Percentiles rank a stretch among this genome's conserved stretches.
These are phyloP conservation scores for Hemicordylus capensis DNA, from an alignment of 2,113 vertebrate genomes.

Conservation along the genomic window DNA sequence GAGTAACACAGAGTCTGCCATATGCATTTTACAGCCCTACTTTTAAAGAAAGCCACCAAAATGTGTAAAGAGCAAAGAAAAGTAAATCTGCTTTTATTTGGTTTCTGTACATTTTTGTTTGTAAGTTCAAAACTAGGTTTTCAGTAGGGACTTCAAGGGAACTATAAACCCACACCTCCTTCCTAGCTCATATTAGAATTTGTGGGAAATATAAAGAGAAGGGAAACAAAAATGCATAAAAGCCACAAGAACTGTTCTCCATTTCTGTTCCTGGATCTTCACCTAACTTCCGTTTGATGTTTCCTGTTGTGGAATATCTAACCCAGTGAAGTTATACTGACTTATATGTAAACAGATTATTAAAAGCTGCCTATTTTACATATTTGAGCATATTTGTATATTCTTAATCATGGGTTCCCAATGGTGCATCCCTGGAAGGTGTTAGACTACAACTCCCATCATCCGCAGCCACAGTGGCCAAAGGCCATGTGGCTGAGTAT, in stretches of 20 bases:
- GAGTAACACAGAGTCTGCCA: neutral
- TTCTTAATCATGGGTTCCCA: no score
- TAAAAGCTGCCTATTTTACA: neutral
- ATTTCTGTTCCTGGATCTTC: neutral
- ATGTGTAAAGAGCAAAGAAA: neutral
- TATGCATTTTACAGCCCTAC: neutral
- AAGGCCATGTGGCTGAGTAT: no score
- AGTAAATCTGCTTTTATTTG: neutral
- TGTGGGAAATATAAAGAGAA: neutral
- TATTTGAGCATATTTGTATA: neutral
- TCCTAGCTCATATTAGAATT: neutral
- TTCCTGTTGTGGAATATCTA: neutral
- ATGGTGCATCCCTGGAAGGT: no score
- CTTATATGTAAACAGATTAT: neutral
- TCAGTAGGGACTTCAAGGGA: neutral
- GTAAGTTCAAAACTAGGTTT: neutral
- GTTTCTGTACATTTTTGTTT: neutral
- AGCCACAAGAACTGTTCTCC: neutral
- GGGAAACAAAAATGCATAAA: neutral
- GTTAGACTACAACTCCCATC: no score
- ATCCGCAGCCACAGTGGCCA: no score
- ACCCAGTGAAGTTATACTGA: neutral
- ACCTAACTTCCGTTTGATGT: no score
- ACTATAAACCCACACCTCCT: neutral
- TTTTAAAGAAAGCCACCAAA: conserved; percentile 8